Conservation (phyloP, 1,140 invertebrate genomes). For the Drosophila tropicalis region DNA sequence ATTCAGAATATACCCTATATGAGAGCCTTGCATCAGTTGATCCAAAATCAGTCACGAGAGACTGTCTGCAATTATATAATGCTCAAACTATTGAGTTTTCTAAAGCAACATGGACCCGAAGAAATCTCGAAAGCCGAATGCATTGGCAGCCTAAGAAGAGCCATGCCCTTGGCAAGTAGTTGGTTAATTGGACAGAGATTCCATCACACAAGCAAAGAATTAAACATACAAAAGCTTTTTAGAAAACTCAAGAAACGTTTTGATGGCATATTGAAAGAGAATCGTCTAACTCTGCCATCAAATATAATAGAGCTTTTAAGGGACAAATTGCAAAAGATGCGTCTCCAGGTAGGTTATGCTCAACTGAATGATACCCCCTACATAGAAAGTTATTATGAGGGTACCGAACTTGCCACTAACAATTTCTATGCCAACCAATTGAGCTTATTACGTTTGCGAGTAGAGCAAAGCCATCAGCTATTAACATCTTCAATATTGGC, state of each 20-base stretch:
- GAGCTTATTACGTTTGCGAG: constrained; percentile 55
- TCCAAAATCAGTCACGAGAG: constrained; percentile 47
- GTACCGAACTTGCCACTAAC: constrained; percentile 52
- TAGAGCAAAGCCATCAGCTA: constrained; percentile 59
- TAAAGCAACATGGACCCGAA: constrained; percentile 70
- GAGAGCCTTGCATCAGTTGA: constrained; percentile 52
- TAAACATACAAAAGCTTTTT: constrained; percentile 41
- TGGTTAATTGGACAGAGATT: constrained; percentile 67
- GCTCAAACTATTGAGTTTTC: constrained; percentile 63
- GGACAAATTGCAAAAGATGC: constrained; percentile 62
- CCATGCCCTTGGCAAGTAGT: constrained; percentile 74
- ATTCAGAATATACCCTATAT: constrained; percentile 76
- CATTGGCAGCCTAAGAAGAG: constrained; percentile 65
- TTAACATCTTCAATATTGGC: constrained; percentile 14
- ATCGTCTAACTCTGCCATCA: constrained; percentile 59
- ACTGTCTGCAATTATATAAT: constrained; percentile 78
- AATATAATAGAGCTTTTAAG: constrained; percentile 59
- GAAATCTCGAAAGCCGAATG: constrained; percentile 71
- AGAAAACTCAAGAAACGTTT: constrained; percentile 54
- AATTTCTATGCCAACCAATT: constrained; percentile 76
- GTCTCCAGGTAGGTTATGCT: constrained; percentile 62
- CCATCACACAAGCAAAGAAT: constrained; percentile 43
- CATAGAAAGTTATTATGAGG: constrained; percentile 57
- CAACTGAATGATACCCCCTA: constrained; percentile 46
- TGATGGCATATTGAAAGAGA: constrained; percentile 55